A percentile compares a stretch with the other conserved stretches of the same genome.
Conservation (phyloP, 2,888 invertebrate species). For the Diadegma fenestrale region DNA sequence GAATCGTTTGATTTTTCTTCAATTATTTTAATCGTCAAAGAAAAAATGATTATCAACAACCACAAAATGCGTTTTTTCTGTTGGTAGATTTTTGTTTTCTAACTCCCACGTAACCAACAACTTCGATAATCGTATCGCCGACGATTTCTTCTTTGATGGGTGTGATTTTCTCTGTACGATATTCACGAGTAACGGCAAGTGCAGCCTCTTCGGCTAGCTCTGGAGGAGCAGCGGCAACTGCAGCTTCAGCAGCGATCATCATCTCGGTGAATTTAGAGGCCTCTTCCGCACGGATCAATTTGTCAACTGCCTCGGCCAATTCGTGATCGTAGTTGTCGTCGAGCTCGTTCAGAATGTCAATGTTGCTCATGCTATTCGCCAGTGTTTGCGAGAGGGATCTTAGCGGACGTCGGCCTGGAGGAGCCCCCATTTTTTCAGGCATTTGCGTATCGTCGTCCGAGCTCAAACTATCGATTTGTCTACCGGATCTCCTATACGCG, state of each 20-base stretch:
- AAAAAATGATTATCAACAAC: constrained; percentile 34
- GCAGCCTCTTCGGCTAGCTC: constrained; percentile 85
- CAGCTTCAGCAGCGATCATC: constrained; percentile 84
- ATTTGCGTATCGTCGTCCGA: constrained; percentile 54
- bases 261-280: constrained; percentile 84
- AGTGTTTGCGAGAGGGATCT: constrained; percentile 66
- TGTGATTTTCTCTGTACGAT: constrained; percentile 80
- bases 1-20: not conserved
- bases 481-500: constrained; percentile 30
- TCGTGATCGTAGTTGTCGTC: constrained; percentile 80
- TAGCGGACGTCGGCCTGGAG: constrained; percentile 55
- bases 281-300: constrained; percentile 84
- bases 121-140: constrained; percentile 84
- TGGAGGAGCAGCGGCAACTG: constrained; percentile 84
- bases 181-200: constrained; percentile 82
- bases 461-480: constrained; percentile 36
- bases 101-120: constrained; percentile 85
- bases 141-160: constrained; percentile 81
- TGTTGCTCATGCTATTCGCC: constrained; percentile 69
- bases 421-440: constrained; percentile 4
- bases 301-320: constrained; percentile 83
- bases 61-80: constrained; percentile 40
- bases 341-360: constrained; percentile 68
- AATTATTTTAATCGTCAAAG: not conserved
- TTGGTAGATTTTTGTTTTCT: constrained; percentile 80